phyloP scores from a whole-genome alignment of 1,140 invertebrate species.

The Drosophila sp. region DNA sequence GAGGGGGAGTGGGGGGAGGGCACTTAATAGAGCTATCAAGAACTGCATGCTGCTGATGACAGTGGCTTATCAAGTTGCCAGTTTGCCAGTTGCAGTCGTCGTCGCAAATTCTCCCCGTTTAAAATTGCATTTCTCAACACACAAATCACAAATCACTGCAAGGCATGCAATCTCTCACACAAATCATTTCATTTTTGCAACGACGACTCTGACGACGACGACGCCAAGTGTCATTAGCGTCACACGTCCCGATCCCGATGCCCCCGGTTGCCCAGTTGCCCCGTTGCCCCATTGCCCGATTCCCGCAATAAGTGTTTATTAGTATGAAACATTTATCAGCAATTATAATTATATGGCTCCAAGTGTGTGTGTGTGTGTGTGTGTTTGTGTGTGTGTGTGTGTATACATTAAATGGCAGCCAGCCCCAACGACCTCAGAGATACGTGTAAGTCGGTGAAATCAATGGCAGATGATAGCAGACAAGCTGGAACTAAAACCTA shows the following conservation, averaged over 20 bases:
- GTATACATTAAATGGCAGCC: conserved; percentile 62
- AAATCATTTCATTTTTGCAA: conserved; percentile 75
- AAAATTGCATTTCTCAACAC: conserved; percentile 81
- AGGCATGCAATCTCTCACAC: conserved; percentile 80
- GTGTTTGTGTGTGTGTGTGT: conserved; percentile 19
- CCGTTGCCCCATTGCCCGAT: conserved; percentile 22
- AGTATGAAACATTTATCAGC: conserved; percentile 79
- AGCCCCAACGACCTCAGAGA: conserved; percentile 64
- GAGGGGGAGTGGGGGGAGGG: not conserved
- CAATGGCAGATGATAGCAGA: conserved; percentile 39
- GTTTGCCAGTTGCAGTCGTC: conserved; percentile 33
- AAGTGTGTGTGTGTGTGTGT: conserved; percentile 24
- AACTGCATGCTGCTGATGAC: conserved; percentile 66
- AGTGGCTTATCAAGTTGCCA: conserved; percentile 69
- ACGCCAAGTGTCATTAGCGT: conserved; percentile 78
- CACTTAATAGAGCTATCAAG: conserved; percentile 76
- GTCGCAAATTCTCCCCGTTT: conserved; percentile 53
- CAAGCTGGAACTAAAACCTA: conserved; percentile 9
- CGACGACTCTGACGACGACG: conserved; percentile 17
- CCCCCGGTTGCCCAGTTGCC: conserved; percentile 8
- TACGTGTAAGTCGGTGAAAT: conserved; percentile 1
- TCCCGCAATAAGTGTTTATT: conserved; percentile 66
- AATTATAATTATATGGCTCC: conserved; percentile 76
- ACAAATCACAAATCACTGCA: conserved; percentile 79
- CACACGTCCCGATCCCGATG: conserved; percentile 62